These are phyloP conservation scores for Eunapius fragilis DNA, from an alignment of 37 sponge, comb jelly and placozoan species.

Conservation along the genomic window DNA sequence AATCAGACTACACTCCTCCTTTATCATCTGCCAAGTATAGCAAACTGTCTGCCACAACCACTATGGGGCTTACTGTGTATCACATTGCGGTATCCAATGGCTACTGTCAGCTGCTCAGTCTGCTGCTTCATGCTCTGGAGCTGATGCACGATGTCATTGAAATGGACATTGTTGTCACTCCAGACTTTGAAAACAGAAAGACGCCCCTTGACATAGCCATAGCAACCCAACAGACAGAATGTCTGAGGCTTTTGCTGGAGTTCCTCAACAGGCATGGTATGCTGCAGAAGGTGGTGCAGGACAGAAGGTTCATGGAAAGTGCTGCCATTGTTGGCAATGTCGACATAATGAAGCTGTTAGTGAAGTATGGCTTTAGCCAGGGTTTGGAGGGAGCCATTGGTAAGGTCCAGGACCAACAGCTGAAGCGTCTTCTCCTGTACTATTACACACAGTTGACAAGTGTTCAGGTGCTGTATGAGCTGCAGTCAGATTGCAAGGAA, in stretches of 20 bases:
- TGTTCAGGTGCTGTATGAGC: background rate
- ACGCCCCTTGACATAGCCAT: slow-evolving; percentile 60
- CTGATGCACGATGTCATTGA: slow-evolving; percentile 9
- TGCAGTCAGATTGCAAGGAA: too few species aligned
- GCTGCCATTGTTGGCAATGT: slow-evolving; percentile 31
- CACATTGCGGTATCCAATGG: slow-evolving; percentile 61
- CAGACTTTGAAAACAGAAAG: background rate
- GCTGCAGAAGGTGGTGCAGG: slow-evolving; percentile 15
- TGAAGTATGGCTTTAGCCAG: slow-evolving; percentile 37
- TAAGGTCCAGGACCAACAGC: background rate
- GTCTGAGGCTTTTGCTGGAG: slow-evolving; percentile 41
- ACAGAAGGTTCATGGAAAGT: slow-evolving; percentile 11
- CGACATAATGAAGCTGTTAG: slow-evolving; percentile 37
- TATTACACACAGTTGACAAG: slow-evolving; percentile 39
- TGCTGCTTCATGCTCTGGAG: slow-evolving; percentile 35
- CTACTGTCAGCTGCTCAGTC: slow-evolving; percentile 23
- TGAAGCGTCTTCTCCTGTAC: slow-evolving; percentile 43
- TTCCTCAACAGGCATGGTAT: background rate
- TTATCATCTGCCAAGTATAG: too few species aligned
- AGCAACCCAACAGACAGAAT: slow-evolving; percentile 1
- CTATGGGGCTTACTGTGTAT: slow-evolving; percentile 43
- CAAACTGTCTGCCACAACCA: background rate
- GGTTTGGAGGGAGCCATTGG: slow-evolving; percentile 27
- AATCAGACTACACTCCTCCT: too few species aligned
- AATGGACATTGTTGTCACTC: slow-evolving; percentile 8